Base-by-base conservation (phyloP, 2,797 vertebrate genomes). In the Erethizon dorsatum region DNA sequence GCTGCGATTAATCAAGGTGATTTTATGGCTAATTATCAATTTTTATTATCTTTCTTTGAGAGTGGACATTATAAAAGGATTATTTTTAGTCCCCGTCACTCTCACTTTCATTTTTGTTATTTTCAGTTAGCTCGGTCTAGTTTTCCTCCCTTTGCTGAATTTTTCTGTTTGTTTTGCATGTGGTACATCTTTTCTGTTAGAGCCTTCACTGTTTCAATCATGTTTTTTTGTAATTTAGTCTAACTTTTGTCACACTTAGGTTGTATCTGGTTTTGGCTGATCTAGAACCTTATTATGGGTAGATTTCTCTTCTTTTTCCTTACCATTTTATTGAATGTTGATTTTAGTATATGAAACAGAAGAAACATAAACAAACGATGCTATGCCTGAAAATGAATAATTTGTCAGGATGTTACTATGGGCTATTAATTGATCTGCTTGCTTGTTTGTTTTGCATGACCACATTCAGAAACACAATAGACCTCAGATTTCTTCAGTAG, bases 41-140 rank as follows among this genome's bases (percentile, higher is more conserved):
- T 88, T 65, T 90, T 20, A 83, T 47, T 91, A 54, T 22, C 7
- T 65, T 88, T 89, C 13, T 80, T 89, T 77, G 45, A 90, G 26
- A 7, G 28, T 75, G 2, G 9, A 31, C 6, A 41, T 20, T 54
- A 61, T 61, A 26, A 88, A 71, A 3, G 4, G 56, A 56, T 69
- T 57, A 57, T 71, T 94, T 83, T 59, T 5, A 47, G 0, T 88
- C 9, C 22, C 47, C 5, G 37, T 77, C 5, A n/a, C 4, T 63
- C 67, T 82, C 67, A 3, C 63, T 57, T 85, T 79, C 10, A 15
- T 45, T 52, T 87, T 1, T 69, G 2, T 33, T 18, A 65, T 41
- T 95, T 91, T 88, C 15, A 79, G 57, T 79, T 75, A 95, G 56
- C 6, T 90, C 15, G 12, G 6, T 77, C 52, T 67, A 65, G 9